phyloP scores from a whole-genome alignment of 1,140 invertebrate genomes.

The Drosophila burlai region DNA sequence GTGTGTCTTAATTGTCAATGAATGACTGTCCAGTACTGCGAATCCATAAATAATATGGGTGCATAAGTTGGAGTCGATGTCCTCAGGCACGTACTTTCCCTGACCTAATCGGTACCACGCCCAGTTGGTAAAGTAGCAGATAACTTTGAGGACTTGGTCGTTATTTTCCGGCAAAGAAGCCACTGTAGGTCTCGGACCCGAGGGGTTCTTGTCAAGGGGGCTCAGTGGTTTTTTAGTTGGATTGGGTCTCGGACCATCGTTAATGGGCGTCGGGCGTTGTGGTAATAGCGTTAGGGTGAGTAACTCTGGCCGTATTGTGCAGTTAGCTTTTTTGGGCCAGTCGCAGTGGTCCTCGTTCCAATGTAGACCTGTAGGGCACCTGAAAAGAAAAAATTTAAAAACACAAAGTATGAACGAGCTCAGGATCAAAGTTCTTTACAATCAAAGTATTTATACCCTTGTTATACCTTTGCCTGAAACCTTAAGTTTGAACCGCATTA shows the following conservation, averaged over 20 bases:
- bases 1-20: slow-evolving; percentile 88
- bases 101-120: slow-evolving; percentile 88
- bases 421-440: background rate
- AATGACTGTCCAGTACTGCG: slow-evolving; percentile 88
- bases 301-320: slow-evolving; percentile 70
- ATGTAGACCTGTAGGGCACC: slow-evolving; percentile 89
- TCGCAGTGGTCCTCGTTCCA: slow-evolving; percentile 93
- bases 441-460: background rate
- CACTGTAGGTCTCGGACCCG: slow-evolving; percentile 70
- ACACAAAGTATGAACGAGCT: background rate
- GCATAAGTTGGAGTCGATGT: slow-evolving; percentile 89
- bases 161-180: slow-evolving; percentile 27
- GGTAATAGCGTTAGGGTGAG: slow-evolving; percentile 51
- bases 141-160: slow-evolving; percentile 87
- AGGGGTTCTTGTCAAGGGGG: slow-evolving; percentile 54
- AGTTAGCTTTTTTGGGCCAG: slow-evolving; percentile 90
- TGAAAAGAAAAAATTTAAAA: slow-evolving; percentile 17
- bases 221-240: slow-evolving; percentile 68
- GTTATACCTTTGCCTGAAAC: background rate
- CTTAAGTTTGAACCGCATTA: background rate
- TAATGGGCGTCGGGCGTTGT: slow-evolving; percentile 49
- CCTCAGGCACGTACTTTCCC: slow-evolving; percentile 88
- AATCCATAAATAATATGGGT: slow-evolving; percentile 92
- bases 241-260: slow-evolving; percentile 31
- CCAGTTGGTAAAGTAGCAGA: slow-evolving; percentile 91